These are phyloP conservation scores for Drosophila insularis DNA, from an alignment of 1,140 invertebrate species.

Conservation along the genomic window DNA sequence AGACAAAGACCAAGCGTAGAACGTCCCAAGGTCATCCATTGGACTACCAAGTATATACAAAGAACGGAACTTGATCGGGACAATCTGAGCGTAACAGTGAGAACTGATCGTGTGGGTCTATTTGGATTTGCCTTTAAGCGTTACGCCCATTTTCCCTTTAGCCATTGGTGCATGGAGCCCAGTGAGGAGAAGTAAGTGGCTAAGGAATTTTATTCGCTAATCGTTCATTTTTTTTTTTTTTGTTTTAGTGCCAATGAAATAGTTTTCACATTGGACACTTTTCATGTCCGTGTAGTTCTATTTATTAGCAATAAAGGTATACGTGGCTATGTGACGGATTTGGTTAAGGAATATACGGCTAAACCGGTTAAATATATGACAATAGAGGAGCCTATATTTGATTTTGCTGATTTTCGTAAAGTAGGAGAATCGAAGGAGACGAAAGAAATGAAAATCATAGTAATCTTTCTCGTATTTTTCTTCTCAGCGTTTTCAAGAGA, in stretches of 20 bases:
- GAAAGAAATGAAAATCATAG: too few species aligned
- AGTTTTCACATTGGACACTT: conserved; percentile 71
- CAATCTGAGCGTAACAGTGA: conserved; percentile 38
- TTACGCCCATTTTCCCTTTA: conserved; percentile 71
- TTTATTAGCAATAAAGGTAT: conserved; percentile 49
- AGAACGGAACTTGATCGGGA: conserved; percentile 36
- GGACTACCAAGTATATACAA: conserved; percentile 64
- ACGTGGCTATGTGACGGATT: conserved; percentile 62
- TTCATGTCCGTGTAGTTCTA: conserved; percentile 51
- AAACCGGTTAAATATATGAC: conserved; percentile 51
- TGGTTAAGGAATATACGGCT: conserved; percentile 41
- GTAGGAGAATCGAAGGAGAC: too few species aligned
- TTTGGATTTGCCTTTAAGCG: conserved; percentile 68
- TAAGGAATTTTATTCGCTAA: too few species aligned
- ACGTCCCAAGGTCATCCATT: conserved; percentile 43
- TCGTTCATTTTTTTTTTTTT: not conserved
- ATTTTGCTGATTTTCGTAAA: conserved; percentile 61
- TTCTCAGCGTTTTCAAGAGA: conserved; percentile 53
- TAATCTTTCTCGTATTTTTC: not conserved
- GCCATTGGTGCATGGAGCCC: conserved; percentile 52
- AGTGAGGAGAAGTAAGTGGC: conserved; percentile 53
- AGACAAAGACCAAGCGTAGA: not conserved
- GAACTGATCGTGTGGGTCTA: conserved; percentile 67
- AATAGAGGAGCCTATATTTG: conserved; percentile 57
- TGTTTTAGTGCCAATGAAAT: conserved; percentile 54